Percentiles rank a stretch among this genome's conserved stretches.
Evolutionary conservation across 2,888 invertebrate species (phyloP).

Genomic region (Troides aeacus): DNA sequence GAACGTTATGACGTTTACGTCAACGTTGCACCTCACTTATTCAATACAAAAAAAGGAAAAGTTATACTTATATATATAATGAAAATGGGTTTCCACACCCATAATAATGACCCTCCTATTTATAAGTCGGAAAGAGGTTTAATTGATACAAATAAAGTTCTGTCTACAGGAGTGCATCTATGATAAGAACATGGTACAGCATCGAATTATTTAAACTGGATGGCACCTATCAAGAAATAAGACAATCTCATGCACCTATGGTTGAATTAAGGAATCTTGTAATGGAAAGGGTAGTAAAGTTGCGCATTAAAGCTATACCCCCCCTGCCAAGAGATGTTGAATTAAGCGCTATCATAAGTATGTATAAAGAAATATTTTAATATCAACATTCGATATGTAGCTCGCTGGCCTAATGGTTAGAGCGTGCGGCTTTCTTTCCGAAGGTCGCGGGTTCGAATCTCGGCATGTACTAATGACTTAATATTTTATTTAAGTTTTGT

Average conservation of each 20-base stretch:
- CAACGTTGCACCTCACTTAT: too few species aligned
- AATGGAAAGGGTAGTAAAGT: slow-evolving; percentile 35
- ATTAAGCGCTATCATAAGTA: slow-evolving; percentile 38
- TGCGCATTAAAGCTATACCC: slow-evolving; percentile 35
- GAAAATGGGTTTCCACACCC: too few species aligned
- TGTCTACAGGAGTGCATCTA: neutral
- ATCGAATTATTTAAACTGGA: slow-evolving; percentile 34
- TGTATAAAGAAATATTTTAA: slow-evolving; percentile 12
- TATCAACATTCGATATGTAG: too few species aligned
- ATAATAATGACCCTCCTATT: neutral
- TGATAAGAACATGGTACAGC: slow-evolving; percentile 34
- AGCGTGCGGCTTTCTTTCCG: too few species aligned
- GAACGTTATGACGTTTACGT: too few species aligned
- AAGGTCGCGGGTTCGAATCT: too few species aligned
- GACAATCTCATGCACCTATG: slow-evolving; percentile 34
- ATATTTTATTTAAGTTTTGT: too few species aligned
- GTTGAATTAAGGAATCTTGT: slow-evolving; percentile 37
- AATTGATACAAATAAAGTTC: neutral
- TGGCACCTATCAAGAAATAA: slow-evolving; percentile 33
- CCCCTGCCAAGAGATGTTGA: slow-evolving; percentile 20
- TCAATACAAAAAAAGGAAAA: too few species aligned
- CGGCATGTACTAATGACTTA: too few species aligned
- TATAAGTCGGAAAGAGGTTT: neutral
- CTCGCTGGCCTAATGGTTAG: too few species aligned
- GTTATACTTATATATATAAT: too few species aligned